These are phyloP conservation scores for Cotesia glomerata DNA, from an alignment of 1,140 invertebrate genomes.

Conservation along the genomic window DNA sequence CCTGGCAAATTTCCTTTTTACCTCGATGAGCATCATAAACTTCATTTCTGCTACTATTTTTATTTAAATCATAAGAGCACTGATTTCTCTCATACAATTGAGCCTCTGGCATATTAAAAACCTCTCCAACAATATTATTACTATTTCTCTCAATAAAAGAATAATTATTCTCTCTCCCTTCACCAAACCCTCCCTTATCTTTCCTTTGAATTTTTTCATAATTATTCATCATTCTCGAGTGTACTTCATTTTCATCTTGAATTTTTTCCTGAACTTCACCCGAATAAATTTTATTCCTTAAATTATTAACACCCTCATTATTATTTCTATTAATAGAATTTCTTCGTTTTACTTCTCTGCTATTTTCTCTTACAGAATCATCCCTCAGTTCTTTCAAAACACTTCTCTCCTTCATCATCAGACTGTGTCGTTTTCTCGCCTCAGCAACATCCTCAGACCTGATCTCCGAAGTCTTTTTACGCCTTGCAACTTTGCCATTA, in stretches of 20 bases:
- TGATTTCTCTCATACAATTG: slow-evolving; percentile 37
- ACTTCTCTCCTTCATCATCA: not conserved
- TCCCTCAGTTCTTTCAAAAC: slow-evolving; percentile 21
- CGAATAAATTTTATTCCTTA: slow-evolving; percentile 20
- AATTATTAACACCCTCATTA: slow-evolving; percentile 29
- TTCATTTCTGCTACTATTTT: not conserved
- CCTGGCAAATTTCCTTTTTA: not conserved
- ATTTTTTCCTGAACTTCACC: slow-evolving; percentile 24
- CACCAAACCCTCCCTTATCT: slow-evolving; percentile 9
- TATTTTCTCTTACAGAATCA: not conserved
- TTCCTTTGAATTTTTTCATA: slow-evolving; percentile 38
- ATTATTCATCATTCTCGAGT: slow-evolving; percentile 38
- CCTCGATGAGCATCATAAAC: not conserved
- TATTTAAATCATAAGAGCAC: slow-evolving; percentile 35
- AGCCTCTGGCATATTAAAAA: slow-evolving; percentile 25
- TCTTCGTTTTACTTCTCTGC: not conserved
- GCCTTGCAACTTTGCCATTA: slow-evolving; percentile 42
- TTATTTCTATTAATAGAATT: slow-evolving; percentile 6
- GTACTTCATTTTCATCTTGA: slow-evolving; percentile 32
- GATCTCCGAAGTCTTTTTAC: slow-evolving; percentile 52
- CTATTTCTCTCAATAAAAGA: slow-evolving; percentile 19
- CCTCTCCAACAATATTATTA: slow-evolving; percentile 1
- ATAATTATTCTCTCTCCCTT: slow-evolving; percentile 27
- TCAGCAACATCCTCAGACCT: slow-evolving; percentile 55
- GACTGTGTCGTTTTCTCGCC: slow-evolving; percentile 30